These are phyloP conservation scores for Agonopterix alstromeriana DNA, from an alignment of 2,888 invertebrate genomes.

Conservation along the genomic window DNA sequence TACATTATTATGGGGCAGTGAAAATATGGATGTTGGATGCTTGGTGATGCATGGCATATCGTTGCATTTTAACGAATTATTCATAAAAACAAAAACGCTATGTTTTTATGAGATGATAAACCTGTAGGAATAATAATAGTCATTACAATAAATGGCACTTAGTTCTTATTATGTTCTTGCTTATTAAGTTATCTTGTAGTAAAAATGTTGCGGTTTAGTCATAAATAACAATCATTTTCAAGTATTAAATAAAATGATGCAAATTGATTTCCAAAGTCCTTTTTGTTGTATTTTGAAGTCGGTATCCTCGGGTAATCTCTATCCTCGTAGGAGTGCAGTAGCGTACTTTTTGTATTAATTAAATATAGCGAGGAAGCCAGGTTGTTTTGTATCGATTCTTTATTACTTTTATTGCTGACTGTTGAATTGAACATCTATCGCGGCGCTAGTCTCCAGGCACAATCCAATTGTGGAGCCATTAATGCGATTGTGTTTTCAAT, in stretches of 20 bases:
- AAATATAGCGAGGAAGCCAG: not conserved
- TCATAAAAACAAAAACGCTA: too few species aligned
- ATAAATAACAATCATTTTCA: constrained; percentile 1
- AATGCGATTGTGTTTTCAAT: constrained; percentile 56
- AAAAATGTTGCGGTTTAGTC: constrained; percentile 15
- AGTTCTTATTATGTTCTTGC: constrained; percentile 9
- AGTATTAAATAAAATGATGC: not conserved
- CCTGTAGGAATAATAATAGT: constrained; percentile 11
- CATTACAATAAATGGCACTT: constrained; percentile 12
- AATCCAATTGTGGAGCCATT: constrained; percentile 53
- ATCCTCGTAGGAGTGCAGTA: not conserved
- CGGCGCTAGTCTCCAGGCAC: constrained; percentile 8
- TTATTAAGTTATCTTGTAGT: constrained; percentile 14
- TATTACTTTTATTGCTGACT: constrained; percentile 28
- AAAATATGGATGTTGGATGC: too few species aligned
- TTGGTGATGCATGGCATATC: too few species aligned
- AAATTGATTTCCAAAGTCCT: not conserved
- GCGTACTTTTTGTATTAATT: not conserved
- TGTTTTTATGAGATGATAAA: not conserved
- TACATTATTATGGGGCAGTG: too few species aligned
- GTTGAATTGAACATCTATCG: constrained; percentile 38
- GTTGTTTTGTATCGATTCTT: constrained; percentile 1
- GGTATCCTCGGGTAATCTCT: not conserved
- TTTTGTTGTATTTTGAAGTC: not conserved
- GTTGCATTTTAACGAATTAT: too few species aligned